Evolutionary conservation across 2,888 invertebrate species (phyloP), one percentile per base, ranked within the genome.

Genomic region (Drosophila antonietae): DNA sequence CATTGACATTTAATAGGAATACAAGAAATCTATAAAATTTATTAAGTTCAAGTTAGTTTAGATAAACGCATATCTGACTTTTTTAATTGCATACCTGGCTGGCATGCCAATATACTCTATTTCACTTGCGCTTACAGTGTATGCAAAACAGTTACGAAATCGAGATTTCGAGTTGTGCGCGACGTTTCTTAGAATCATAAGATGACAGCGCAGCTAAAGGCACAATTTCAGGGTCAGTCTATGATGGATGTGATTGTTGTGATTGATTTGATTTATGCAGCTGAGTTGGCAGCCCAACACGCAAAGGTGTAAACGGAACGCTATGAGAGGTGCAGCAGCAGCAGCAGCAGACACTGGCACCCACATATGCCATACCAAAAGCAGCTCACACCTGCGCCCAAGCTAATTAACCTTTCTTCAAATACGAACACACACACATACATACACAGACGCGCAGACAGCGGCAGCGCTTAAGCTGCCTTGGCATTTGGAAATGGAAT

Each of bases 351-450:
- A 74, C 67, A 44, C 57, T 44, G 37, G 53, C 65, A 59, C 67
- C 63, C 63, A 58, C 60, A 58, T 33, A 47, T 7, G 18, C 55
- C 55, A 18, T 31, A 51, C 60, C 47, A 46, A 59, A 65, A 43
- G 31, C 64, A 46, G 51, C 69, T 57, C 74, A 65, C 83, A 81
- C 80, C 85, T 80, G 75, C 78, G 66, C 65, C 62, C 68, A 73
- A 76, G 74, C 78, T 83, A 86, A 88, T 82, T 82, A 86, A 76
- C 84, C 85, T 86, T 88, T 88, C 87, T 82, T 88, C 71, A 75
- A 66, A 75, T 58, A 56, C 49, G 6, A 39, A 44, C 51, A 56
- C 56, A 69, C 57, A 47, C 61, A 47, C 57, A 35, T 37, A 43
- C 55, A 37, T 23, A 39, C 60, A 57, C 31, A 56, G 3, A 5